Evolutionary conservation across 2,797 vertebrate genomes (phyloP).

Genomic region (Enteromius radiatus): DNA sequence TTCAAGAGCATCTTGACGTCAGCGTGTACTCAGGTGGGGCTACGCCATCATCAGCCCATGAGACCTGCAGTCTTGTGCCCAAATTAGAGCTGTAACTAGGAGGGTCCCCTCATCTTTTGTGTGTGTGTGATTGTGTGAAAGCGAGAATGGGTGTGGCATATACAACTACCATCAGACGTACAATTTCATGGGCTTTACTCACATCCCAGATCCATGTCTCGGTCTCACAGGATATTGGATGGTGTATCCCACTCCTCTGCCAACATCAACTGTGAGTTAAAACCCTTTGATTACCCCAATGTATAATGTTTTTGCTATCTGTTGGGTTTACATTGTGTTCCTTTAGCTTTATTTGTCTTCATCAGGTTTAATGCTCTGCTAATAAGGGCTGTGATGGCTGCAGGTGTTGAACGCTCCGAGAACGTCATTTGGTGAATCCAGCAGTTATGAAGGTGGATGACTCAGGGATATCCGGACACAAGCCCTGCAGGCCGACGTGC

Average conservation of each 20-base stretch:
- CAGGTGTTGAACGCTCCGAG: background rate
- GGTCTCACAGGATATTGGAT: slow-evolving; percentile 20
- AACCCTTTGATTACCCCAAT: background rate
- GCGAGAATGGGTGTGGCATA: slow-evolving; percentile 8
- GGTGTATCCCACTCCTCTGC: background rate
- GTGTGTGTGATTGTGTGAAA: slow-evolving; percentile 17
- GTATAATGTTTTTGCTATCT: slow-evolving; percentile 6
- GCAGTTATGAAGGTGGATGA: slow-evolving; percentile 4
- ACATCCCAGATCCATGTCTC: background rate
- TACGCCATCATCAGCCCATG: slow-evolving; percentile 44
- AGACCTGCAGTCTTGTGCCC: slow-evolving; percentile 45
- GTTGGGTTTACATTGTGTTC: background rate
- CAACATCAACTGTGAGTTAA: slow-evolving; percentile 48
- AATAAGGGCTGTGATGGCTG: background rate
- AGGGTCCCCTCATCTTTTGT: slow-evolving; percentile 46
- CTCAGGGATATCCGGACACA: background rate
- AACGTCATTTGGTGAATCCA: slow-evolving; percentile 29
- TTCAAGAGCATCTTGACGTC: slow-evolving; percentile 47
- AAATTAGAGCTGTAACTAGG: slow-evolving; percentile 60
- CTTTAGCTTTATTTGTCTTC: background rate
- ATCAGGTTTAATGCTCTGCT: background rate
- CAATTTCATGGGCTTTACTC: slow-evolving; percentile 1
- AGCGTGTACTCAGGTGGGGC: slow-evolving; percentile 55
- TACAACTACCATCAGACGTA: background rate
- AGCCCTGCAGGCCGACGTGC: slow-evolving; percentile 11